Conservation (phyloP, 2,797 vertebrate genomes). For the Gallirallus australis region DNA sequence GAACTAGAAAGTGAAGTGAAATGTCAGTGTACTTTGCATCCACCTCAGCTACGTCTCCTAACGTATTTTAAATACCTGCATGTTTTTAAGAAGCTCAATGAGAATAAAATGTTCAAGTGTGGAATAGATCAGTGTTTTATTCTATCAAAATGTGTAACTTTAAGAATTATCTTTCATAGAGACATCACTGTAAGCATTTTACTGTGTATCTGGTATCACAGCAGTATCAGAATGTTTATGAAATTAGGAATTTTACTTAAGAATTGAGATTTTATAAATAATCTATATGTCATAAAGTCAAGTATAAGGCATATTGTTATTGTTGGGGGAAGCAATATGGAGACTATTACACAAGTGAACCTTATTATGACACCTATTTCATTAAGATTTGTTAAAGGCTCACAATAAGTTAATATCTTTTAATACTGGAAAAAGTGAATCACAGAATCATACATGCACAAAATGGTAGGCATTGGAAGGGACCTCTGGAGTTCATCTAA, state of each 20-base stretch:
- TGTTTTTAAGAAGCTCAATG: neutral
- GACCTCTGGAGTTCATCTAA: too few relatives aligned
- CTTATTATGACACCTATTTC: neutral
- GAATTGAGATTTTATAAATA: too few relatives aligned
- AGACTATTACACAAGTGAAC: neutral
- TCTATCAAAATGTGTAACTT: neutral
- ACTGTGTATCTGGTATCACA: neutral
- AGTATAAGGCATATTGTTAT: neutral
- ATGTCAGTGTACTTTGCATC: neutral
- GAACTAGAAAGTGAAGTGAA: constrained; percentile 1
- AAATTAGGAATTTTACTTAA: neutral
- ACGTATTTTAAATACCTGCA: neutral
- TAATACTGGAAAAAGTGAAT: neutral
- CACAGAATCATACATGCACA: too few relatives aligned
- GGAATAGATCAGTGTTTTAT: neutral
- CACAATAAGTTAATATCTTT: neutral
- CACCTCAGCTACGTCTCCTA: neutral
- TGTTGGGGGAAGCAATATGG: neutral
- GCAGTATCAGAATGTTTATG: neutral
- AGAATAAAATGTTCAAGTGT: neutral
- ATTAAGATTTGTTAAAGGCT: neutral
- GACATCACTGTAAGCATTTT: neutral
- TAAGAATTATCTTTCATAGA: neutral
- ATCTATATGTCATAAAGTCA: neutral
- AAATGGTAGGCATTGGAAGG: too few relatives aligned